A percentile compares a stretch with the other conserved stretches of the same genome.
Conservation (phyloP, 1,140 invertebrate species). For the Panagrolaimus sp. region DNA sequence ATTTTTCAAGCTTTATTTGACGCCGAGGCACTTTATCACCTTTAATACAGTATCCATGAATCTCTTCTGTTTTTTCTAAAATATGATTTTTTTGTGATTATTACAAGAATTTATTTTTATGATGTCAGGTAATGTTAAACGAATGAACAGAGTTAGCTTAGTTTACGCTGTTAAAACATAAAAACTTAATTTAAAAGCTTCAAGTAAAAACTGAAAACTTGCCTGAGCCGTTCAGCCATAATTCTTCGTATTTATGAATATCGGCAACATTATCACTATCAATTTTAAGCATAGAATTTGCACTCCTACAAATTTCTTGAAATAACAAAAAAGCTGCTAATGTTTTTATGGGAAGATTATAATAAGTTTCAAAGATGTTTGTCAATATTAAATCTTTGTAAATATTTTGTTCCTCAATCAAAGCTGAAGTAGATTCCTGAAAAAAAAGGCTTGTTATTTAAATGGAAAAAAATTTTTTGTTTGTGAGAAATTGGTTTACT, state of each 20-base stretch:
- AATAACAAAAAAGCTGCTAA: background rate
- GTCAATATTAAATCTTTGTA: background rate
- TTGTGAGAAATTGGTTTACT: too few relatives aligned
- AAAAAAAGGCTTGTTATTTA: too few relatives aligned
- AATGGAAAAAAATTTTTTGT: too few relatives aligned
- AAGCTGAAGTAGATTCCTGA: too few relatives aligned
- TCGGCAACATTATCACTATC: conserved; percentile 12
- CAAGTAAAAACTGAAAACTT: too few relatives aligned
- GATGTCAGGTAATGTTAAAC: too few relatives aligned
- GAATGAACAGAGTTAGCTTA: too few relatives aligned
- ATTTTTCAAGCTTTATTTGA: background rate
- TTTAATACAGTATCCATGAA: background rate
- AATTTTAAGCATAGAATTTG: conserved; percentile 1
- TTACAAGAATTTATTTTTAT: background rate
- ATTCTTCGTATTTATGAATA: background rate
- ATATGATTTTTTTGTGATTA: background rate
- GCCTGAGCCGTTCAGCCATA: too few relatives aligned
- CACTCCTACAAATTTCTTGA: background rate
- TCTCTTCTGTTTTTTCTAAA: background rate
- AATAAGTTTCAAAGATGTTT: conserved; percentile 1
- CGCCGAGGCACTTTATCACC: background rate
- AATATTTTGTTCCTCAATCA: background rate
- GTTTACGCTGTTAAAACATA: too few relatives aligned
- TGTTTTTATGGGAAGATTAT: conserved; percentile 12
- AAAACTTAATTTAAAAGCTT: too few relatives aligned